Evolutionary conservation across 2,113 vertebrate genomes (phyloP).

Genomic region (Seriola rivoliana): DNA sequence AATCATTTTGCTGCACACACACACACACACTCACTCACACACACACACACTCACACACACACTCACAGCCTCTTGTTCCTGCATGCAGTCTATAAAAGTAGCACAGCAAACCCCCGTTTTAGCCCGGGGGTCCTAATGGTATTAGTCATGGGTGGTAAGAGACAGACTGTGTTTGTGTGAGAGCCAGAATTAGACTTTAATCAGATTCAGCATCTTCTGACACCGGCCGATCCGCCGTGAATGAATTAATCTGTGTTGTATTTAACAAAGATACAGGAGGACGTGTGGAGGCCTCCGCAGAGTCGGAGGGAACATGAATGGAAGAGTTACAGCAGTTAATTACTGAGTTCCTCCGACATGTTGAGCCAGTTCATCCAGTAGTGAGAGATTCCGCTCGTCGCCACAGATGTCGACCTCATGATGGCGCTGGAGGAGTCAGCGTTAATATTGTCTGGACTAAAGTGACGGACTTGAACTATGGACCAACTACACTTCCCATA

Average conservation of each 20-base stretch:
- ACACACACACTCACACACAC: conserved; percentile 12
- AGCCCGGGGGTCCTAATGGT: conserved; percentile 63
- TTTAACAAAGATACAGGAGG: background rate
- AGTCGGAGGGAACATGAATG: background rate
- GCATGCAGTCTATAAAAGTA: conserved; percentile 21
- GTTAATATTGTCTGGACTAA: no score
- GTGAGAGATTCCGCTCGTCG: background rate
- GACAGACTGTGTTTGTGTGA: conserved; percentile 24
- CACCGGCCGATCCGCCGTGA: conserved; percentile 9
- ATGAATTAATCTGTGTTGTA: conserved; percentile 15
- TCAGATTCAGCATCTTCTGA: conserved; percentile 50
- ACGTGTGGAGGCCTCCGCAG: background rate
- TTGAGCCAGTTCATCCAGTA: background rate
- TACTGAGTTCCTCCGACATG: background rate
- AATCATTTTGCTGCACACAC: conserved; percentile 60
- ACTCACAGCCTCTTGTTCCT: conserved; percentile 28
- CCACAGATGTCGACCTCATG: background rate
- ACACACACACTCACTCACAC: conserved; percentile 20
- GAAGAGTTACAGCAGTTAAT: background rate
- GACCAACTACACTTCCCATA: background rate
- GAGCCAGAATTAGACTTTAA: conserved; percentile 51
- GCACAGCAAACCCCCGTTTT: conserved; percentile 31
- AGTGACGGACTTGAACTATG: no score
- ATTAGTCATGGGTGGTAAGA: conserved; percentile 67
- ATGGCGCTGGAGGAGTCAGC: background rate